Base-by-base conservation (phyloP, 1,140 invertebrate species). In the Oedothorax gibbosus region DNA sequence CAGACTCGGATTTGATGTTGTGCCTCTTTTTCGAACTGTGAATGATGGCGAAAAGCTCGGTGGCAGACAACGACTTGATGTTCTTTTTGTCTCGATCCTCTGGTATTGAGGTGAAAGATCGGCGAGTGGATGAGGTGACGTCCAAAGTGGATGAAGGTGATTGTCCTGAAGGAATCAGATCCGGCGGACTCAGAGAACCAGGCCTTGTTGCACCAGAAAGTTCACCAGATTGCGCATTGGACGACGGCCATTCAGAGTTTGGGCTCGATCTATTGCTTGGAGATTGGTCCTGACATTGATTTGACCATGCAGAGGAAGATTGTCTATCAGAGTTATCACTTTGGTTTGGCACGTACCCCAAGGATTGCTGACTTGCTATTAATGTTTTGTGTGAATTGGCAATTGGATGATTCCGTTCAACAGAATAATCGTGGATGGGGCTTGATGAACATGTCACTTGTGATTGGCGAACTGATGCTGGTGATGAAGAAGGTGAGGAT, bases 11-110 rank as follows among this genome's bases (percentile, higher is more conserved):
- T 57, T 88, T 88, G 7, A 88, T 86, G 68, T 88, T 87, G 15
- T 84, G 85, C 62, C 85, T 87, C 75, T 87, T 88, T 60, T 88
- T 89, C 7, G 87, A 88, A 60, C 87, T 84, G 68, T 88, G 87
- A 51, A 89, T 88, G 15, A 86, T 80, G 7, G 86, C 86, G 49
- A 88, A 87, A 10, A 89, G 78, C 53, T 89, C 87, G n/a, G 82
- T 87, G 10, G 88, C 82, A 6, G 87, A 82, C 73, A 88, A 79
- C 3, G 83, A 77, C 35, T 78, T 77, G 3, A 85, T 10, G 18
- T 71, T 71, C 8, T 50, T 66, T 3, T 64, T 56, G 12, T 62
- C 57, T 51, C 9, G 68, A 5, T 35, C 9, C 7, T 50, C 20
- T 7, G 50, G 50, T 3, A 49, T 53, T 14, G 54, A 15, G 10